These are phyloP conservation scores for Drosophila subpulchrella DNA, from an alignment of 1,140 invertebrate species.

Conservation along the genomic window DNA sequence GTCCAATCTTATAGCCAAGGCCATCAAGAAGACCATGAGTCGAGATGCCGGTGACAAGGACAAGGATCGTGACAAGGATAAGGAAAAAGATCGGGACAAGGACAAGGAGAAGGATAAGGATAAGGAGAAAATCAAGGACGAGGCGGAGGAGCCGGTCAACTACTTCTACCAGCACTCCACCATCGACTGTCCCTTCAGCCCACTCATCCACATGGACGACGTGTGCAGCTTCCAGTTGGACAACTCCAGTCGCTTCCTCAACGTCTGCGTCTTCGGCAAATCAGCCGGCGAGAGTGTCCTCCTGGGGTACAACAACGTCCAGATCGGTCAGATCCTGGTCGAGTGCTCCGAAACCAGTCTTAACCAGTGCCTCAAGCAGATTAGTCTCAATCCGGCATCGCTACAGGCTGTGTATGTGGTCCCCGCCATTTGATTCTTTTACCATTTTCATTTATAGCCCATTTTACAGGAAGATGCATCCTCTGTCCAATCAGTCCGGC, in stretches of 20 bases:
- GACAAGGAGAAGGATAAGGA: conserved; percentile 37
- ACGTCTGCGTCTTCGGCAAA: conserved; percentile 91
- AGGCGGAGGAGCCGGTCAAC: conserved; percentile 35
- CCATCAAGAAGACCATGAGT: conserved; percentile 75
- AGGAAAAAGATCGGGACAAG: conserved; percentile 39
- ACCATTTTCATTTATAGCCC: conserved; percentile 26
- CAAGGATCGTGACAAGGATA: conserved; percentile 19
- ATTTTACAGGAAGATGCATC: conserved; percentile 84
- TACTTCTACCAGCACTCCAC: conserved; percentile 82
- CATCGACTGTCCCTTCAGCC: conserved; percentile 86
- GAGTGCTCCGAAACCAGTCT: conserved; percentile 93
- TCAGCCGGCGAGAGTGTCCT: conserved; percentile 87
- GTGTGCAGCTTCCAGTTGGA: conserved; percentile 89
- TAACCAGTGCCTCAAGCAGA: conserved; percentile 91
- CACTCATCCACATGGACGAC: conserved; percentile 89
- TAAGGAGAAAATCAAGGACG: conserved; percentile 21
- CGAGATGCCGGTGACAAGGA: conserved; percentile 59
- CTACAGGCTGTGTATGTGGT: conserved; percentile 86
- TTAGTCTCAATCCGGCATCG: conserved; percentile 89
- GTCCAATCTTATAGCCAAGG: conserved; percentile 75
- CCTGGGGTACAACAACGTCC: conserved; percentile 92
- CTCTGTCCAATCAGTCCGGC: conserved; percentile 90
- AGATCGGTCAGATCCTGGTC: conserved; percentile 89
- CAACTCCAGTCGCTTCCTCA: conserved; percentile 90
- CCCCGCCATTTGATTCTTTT: not conserved